Evolutionary conservation across 2,113 vertebrate genomes (phyloP), one percentile per base, ranked within the genome.

Genomic region (Callipepla californica): DNA sequence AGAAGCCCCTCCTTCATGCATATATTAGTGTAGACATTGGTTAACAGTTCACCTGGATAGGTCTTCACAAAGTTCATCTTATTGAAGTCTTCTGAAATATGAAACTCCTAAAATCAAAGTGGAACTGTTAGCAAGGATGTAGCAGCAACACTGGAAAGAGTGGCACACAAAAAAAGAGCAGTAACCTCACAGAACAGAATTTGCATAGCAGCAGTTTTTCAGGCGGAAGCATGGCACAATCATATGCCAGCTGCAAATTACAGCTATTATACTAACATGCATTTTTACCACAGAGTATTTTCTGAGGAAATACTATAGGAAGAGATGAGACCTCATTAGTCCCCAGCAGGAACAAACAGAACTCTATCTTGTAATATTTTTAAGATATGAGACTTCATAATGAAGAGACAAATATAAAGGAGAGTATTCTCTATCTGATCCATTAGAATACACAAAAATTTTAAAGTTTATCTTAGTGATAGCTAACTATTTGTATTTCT

Each of bases 41-140:
- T 38, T 85, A 90, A 83, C 42, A 30, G 18, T 85, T 98, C 98
- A 99, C 99, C 99, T 98, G 99, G 99, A 82, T 99, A 99, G 7
- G 99, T 99, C 97, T 99, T 99, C 82, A 99, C 98, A 70, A 99
- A 99, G 96, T 98, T 99, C 99, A 99, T 99, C 97, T 99, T 99
- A 97, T 99, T 99, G 80, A 99, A 99, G 96, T 99, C 99, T 97
- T 99, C 99, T 87, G 99, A 99, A 95, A 99, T 98, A 26, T 98
- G 98, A 97, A 99, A 99, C 94, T 99, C 99, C 99, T 99, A 92
- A 48, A 94, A 95, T 34, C 59, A 95, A 94, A 94, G 25, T 10
- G 40, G 40, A 73, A 65, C 44, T 1, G 1, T 96, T 23, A 93
- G 73, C 87, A 89, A 66, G 26, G 23, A 67, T 38, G 74, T 5